These are phyloP conservation scores for Mya arenaria DNA, from an alignment of 1,140 invertebrate genomes.

Conservation along the genomic window DNA sequence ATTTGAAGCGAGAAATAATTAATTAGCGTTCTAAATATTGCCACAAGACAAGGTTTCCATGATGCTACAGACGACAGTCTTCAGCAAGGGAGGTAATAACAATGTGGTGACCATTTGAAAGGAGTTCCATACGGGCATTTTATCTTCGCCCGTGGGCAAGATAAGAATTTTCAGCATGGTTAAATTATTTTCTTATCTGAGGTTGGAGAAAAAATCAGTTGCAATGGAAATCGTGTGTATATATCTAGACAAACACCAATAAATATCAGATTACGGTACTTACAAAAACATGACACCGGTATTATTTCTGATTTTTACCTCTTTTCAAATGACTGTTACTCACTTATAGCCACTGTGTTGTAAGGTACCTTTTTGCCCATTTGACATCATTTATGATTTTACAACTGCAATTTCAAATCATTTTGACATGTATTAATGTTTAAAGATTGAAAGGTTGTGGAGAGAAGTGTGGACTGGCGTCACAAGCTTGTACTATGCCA, in stretches of 20 bases:
- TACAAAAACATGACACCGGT: not conserved
- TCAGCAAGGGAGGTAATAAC: too few species aligned
- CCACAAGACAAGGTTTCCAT: too few species aligned
- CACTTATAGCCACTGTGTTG: not conserved
- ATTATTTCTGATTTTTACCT: not conserved
- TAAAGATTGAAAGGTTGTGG: slow-evolving; percentile 62
- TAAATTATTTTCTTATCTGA: too few species aligned
- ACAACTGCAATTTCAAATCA: not conserved
- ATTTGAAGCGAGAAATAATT: too few species aligned
- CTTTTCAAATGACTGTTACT: not conserved
- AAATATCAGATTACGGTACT: not conserved
- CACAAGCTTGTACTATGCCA: slow-evolving; percentile 38
- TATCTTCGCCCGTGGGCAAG: too few species aligned
- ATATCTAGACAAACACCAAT: not conserved
- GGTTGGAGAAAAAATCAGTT: not conserved
- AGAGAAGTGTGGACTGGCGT: slow-evolving; percentile 53
- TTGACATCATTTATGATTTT: not conserved
- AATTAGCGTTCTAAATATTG: too few species aligned
- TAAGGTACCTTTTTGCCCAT: not conserved
- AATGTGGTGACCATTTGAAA: too few species aligned
- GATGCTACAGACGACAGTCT: too few species aligned
- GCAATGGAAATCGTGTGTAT: not conserved
- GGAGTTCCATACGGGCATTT: too few species aligned
- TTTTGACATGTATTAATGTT: slow-evolving; percentile 9
- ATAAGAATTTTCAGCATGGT: too few species aligned